A percentile compares a stretch with the other conserved stretches of the same genome.
These are phyloP conservation scores for Caranx ignobilis DNA, from an alignment of 2,113 vertebrate genomes.

Conservation along the genomic window DNA sequence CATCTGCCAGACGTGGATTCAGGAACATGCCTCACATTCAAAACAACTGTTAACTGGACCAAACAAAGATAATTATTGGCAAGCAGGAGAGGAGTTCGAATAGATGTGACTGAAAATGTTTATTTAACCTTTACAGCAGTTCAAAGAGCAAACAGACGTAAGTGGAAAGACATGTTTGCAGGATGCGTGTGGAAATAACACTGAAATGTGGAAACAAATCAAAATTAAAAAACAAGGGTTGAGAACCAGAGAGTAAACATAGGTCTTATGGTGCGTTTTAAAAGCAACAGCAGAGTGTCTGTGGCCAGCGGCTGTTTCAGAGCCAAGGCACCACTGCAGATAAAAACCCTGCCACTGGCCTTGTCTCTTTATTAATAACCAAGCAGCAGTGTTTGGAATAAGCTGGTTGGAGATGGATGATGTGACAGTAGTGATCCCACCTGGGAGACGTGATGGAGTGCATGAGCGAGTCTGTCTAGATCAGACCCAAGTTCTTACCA, in stretches of 20 bases:
- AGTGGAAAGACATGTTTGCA: too few species aligned
- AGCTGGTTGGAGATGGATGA: too few species aligned
- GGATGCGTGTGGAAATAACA: not conserved
- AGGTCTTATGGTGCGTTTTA: not conserved
- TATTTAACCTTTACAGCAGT: too few species aligned
- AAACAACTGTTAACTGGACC: not conserved
- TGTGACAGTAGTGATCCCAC: too few species aligned
- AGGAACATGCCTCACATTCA: slow-evolving; percentile 16
- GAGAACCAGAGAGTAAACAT: not conserved
- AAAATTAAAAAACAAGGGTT: not conserved
- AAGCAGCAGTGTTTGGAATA: too few species aligned
- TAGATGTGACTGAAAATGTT: not conserved
- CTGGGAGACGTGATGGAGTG: too few species aligned
- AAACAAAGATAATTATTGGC: slow-evolving; percentile 2
- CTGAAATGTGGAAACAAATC: not conserved
- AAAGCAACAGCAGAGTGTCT: not conserved
- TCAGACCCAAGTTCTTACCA: too few species aligned
- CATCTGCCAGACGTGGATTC: not conserved
- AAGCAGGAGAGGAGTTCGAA: not conserved
- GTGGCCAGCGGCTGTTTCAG: not conserved
- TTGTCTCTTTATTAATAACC: too few species aligned
- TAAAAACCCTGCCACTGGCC: not conserved
- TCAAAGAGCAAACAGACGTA: not conserved
- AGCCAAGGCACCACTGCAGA: not conserved
- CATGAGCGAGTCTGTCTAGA: too few species aligned